Evolutionary conservation across 2,888 invertebrate species (phyloP).

Genomic region (Biston stratarius): DNA sequence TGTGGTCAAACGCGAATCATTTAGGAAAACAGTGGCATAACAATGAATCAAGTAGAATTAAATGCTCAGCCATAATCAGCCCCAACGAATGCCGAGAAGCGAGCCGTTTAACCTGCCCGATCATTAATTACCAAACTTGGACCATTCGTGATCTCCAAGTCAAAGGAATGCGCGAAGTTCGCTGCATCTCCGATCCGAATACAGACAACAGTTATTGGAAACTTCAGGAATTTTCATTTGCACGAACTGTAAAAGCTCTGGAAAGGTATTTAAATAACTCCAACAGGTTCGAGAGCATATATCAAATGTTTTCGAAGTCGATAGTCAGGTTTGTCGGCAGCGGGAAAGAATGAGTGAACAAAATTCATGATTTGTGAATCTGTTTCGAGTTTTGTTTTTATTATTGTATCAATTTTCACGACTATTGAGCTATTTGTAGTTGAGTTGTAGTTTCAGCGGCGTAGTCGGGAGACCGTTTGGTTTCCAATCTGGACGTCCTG

Average conservation of each 20-base stretch:
- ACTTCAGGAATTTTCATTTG: slow-evolving; percentile 49
- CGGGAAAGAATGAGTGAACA: background rate
- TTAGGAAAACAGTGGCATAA: too few relatives aligned
- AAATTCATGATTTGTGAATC: slow-evolving; percentile 11
- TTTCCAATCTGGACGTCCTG: too few relatives aligned
- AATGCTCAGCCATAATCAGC: slow-evolving; percentile 4
- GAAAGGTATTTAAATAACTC: slow-evolving; percentile 32
- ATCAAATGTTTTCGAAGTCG: slow-evolving; percentile 20
- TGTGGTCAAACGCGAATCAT: too few relatives aligned
- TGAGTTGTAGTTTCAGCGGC: too few relatives aligned
- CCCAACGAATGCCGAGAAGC: slow-evolving; percentile 51
- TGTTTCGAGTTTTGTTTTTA: background rate
- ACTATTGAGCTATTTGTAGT: too few relatives aligned
- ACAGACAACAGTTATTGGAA: slow-evolving; percentile 46
- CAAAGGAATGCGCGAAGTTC: slow-evolving; percentile 58
- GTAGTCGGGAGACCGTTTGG: too few relatives aligned
- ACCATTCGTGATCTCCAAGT: slow-evolving; percentile 55
- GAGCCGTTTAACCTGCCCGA: slow-evolving; percentile 51
- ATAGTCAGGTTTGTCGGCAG: background rate
- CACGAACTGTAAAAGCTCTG: slow-evolving; percentile 27
- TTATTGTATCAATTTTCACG: too few relatives aligned
- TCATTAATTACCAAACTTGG: slow-evolving; percentile 64
- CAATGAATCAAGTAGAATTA: background rate
- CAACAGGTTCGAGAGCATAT: slow-evolving; percentile 10
- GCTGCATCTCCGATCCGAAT: slow-evolving; percentile 43